Percentiles rank a stretch among this genome's conserved stretches.
Conservation (phyloP, 1,140 invertebrate species). For the Leptonema lineaticorne region DNA sequence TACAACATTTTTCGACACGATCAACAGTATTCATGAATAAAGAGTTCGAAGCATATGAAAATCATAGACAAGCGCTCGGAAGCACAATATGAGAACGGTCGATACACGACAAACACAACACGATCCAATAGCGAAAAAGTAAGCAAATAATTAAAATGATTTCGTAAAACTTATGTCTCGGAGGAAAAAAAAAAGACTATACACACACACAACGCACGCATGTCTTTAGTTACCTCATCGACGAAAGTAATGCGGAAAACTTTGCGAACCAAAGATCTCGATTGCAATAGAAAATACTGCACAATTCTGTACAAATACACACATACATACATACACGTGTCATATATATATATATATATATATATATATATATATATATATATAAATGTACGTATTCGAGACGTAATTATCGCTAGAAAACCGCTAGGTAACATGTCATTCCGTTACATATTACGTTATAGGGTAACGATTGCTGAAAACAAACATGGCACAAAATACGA, state of each 20-base stretch:
- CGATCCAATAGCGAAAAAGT: neutral
- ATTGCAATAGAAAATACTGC: conserved; percentile 27
- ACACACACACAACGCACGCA: neutral
- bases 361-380: too few relatives aligned
- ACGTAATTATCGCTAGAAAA: conserved; percentile 23
- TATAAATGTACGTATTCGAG: neutral
- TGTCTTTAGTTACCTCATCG: conserved; percentile 10
- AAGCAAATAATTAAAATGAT: neutral
- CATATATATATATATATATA: too few relatives aligned
- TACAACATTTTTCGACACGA: too few relatives aligned
- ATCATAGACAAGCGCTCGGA: too few relatives aligned
- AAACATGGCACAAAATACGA: neutral
- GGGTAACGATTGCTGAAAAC: neutral
- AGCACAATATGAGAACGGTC: too few relatives aligned
- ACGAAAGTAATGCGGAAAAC: conserved; percentile 29
- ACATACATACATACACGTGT: too few relatives aligned
- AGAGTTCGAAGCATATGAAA: too few relatives aligned
- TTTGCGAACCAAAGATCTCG: conserved; percentile 31
- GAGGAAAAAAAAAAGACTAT: too few relatives aligned
- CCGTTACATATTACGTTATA: neutral
- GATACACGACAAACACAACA: too few relatives aligned
- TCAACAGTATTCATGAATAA: too few relatives aligned
- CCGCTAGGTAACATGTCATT: conserved; percentile 8
- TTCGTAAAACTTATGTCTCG: conserved; percentile 3
- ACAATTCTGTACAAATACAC: too few relatives aligned